phyloP scores from a whole-genome alignment of 1,140 invertebrate species.

The Phymorhynchus buccinoides region DNA sequence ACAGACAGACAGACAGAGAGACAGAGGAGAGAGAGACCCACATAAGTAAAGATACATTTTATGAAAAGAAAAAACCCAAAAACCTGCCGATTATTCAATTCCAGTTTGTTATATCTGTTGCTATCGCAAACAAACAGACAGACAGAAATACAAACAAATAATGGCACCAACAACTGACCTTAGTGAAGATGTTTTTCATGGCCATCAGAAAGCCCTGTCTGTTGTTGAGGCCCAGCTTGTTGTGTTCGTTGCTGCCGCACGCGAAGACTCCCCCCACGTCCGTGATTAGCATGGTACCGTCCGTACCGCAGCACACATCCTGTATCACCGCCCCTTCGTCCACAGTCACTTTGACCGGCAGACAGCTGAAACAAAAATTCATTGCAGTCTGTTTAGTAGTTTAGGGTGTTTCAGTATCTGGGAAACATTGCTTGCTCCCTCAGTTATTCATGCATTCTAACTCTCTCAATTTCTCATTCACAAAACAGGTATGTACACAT shows the following conservation, averaged over 20 bases:
- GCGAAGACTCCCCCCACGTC: slow-evolving; percentile 79
- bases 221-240: slow-evolving; percentile 81
- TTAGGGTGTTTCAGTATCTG: too few relatives aligned
- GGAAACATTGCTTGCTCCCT: too few relatives aligned
- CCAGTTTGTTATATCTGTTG: background rate
- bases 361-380: slow-evolving; percentile 72
- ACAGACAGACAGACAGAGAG: background rate
- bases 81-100: background rate
- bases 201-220: slow-evolving; percentile 75
- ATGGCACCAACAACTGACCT: slow-evolving; percentile 56
- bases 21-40: too few relatives aligned
- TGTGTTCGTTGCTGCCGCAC: slow-evolving; percentile 81
- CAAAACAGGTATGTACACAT: background rate
- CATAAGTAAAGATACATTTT: too few relatives aligned
- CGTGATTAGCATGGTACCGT: slow-evolving; percentile 81
- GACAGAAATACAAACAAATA: background rate
- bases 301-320: slow-evolving; percentile 79
- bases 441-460: too few relatives aligned
- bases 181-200: slow-evolving; percentile 73
- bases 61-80: background rate
- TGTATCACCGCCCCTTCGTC: slow-evolving; percentile 75
- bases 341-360: slow-evolving; percentile 74
- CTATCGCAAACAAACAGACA: background rate
- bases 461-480: background rate
- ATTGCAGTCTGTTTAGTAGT: too few relatives aligned